Base-by-base conservation (phyloP, 2,113 vertebrate species). In the Anser brachyrhynchus region DNA sequence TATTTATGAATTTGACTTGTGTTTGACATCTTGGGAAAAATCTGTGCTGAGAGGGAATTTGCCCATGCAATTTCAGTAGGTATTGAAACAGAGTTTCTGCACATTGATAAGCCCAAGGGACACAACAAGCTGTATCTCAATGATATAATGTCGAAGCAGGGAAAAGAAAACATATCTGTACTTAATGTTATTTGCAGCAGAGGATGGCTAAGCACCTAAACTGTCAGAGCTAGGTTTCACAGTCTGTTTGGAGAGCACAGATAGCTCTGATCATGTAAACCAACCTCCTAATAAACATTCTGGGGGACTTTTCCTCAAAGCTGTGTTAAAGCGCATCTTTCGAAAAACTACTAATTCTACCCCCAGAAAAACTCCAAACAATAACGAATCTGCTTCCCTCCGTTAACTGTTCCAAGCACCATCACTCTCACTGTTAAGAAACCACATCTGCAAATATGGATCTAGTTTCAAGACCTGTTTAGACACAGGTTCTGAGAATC, bases 21-120 rank as follows among this genome's bases (percentile, higher is more conserved):
- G 61, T 52, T 73, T 4, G 4, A 15, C 25, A 37, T 35, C 16
- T 33, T 41, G 33, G 80, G 64, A 71, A 15, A 61, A 80, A 23
- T 20, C 67, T 0, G 0, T 10, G 39, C 49, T 1, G 2, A 82
- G 44, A 84, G 69, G 31, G 26, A 78, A 87, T 41, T 58, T 78
- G 35, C 31, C 29, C 31, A 12, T 69, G 58, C 43, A 67, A 26
- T 78, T 65, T 75, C 69, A 84, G 58, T 19, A 83, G 69, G 52
- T 33, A 26, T 5, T 33, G 15, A 95, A 90, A 9, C n/a, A 67
- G 41, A 54, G 43, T 67, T 87, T 77, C 71, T 55, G n/a, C 16
- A 35, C 49, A 33, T 3, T 55, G 78, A 4, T 59, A 88, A 87
- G 22, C 52, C 82, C 64, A 64, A 29, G 22, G 54, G 55, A 22